Evolutionary conservation across 2,113 vertebrate genomes (phyloP).

Genomic region (Chionomys nivalis): DNA sequence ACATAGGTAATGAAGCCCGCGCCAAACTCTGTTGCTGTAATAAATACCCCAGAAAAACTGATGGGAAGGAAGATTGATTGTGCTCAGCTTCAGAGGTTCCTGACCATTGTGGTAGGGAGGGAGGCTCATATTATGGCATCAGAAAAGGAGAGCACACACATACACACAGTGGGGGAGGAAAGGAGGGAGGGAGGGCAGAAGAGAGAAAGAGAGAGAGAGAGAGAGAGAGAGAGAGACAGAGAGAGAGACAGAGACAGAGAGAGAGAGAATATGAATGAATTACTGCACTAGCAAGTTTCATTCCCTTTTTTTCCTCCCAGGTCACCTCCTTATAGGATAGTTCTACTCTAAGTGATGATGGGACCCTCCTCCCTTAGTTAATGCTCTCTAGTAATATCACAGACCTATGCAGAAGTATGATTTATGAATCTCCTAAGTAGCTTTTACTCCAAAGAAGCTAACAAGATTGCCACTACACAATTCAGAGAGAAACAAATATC

Average conservation of each 20-base stretch:
- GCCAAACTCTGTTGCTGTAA: neutral
- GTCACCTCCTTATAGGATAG: neutral
- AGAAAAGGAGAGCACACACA: neutral
- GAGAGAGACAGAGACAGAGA: no score
- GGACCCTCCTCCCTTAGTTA: neutral
- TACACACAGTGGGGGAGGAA: neutral
- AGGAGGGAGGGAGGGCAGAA: no score
- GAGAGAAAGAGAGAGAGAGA: no score
- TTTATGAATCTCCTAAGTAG: neutral
- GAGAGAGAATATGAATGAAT: no score
- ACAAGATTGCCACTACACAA: neutral
- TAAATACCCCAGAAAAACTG: neutral
- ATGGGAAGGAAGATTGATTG: neutral
- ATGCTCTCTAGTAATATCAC: neutral
- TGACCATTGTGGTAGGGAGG: neutral
- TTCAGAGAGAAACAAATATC: neutral
- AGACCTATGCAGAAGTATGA: neutral
- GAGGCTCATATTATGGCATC: neutral
- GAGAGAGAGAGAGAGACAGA: no score
- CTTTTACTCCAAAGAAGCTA: neutral
- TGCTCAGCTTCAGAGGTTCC: neutral
- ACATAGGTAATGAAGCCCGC: neutral
- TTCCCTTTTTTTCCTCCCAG: neutral
- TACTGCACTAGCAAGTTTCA: neutral
- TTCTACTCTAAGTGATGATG: neutral